A percentile compares a stretch with the other conserved stretches of the same genome.
Evolutionary conservation across 2,797 vertebrate genomes (phyloP).

Genomic region (Miichthys miiuy): DNA sequence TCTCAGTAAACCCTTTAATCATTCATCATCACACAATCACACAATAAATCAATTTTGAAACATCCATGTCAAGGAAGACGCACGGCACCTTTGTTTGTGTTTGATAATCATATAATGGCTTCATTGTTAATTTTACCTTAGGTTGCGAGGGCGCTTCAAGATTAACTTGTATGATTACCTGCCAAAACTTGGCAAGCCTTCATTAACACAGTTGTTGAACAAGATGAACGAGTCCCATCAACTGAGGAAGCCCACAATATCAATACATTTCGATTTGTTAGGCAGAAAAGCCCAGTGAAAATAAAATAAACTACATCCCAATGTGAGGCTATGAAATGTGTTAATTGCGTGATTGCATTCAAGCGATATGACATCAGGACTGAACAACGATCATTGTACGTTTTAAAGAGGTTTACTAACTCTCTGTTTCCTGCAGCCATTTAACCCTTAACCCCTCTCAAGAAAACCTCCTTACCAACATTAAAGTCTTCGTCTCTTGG

Average conservation of each 20-base stretch:
- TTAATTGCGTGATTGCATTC: constrained; percentile 5
- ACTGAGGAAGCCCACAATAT: not conserved
- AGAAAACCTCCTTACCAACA: not conserved
- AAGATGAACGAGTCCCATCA: not conserved
- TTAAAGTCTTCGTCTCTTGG: not conserved
- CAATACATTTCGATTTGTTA: not conserved
- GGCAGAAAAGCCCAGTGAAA: not conserved
- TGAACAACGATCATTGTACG: not conserved
- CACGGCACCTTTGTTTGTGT: not conserved
- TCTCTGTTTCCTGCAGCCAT: constrained; percentile 5
- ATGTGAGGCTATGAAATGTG: constrained; percentile 7
- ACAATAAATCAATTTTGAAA: not conserved
- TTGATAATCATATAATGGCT: not conserved
- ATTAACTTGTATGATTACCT: not conserved
- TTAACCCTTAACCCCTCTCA: not conserved
- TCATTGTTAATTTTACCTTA: constrained; percentile 3
- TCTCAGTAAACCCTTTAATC: not conserved
- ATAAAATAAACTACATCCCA: not conserved
- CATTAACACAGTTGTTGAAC: not conserved
- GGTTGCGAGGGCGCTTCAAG: not conserved
- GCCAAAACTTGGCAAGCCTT: not conserved
- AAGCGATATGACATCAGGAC: constrained; percentile 7
- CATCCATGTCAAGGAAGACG: not conserved
- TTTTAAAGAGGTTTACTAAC: not conserved
- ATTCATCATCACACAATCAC: not conserved